Evolutionary conservation across 2,888 invertebrate species (phyloP), one percentile per base, ranked within the genome.

Genomic region (Drosophila mulleri): DNA sequence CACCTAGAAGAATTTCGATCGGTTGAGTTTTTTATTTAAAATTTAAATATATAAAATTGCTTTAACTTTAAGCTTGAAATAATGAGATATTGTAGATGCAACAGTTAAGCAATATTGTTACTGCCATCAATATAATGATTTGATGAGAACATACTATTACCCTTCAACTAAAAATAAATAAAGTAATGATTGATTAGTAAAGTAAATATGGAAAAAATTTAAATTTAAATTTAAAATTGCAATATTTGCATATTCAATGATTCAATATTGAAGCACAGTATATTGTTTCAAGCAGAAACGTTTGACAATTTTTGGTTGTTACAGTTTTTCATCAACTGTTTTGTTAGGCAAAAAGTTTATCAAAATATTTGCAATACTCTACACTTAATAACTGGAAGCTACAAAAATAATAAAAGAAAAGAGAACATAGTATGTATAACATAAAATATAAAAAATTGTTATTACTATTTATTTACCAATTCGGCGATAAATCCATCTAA

Each of bases 401-500:
- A 54, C 57, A 44, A 23, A 66, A 58, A n/a, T n/a, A n/a, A n/a
- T n/a, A n/a, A 57, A 44, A n/a, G 64, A 26, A 6, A 6, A 7
- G 26, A 26, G 6, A 26, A 26, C 6, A 26, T 26, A 26, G 3
- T 18, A 16, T 26, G 14, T 20, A 7, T 12, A 20, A 32, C 11
- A 41, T 18, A 18, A 18, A 12, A 53, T 53, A 1, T 29, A 35
- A 20, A 56, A 57, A 44, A 32, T 42, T 62, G 63, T 50, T 72
- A 56, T 59, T 26, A 67, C 56, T 65, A 80, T 74, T 72, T 80
- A 67, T 78, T 78, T 75, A 50, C 29, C 61, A 48, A 60, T 53
- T 60, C 52, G 47, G 74, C 81, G 50, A 80, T 82, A 87, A 87
- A 84, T 84, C 80, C 75, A 64, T 84, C 76, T 84, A 84, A 85